phyloP scores from a whole-genome alignment of 2,888 invertebrate genomes.

The Nowickia ferox region DNA sequence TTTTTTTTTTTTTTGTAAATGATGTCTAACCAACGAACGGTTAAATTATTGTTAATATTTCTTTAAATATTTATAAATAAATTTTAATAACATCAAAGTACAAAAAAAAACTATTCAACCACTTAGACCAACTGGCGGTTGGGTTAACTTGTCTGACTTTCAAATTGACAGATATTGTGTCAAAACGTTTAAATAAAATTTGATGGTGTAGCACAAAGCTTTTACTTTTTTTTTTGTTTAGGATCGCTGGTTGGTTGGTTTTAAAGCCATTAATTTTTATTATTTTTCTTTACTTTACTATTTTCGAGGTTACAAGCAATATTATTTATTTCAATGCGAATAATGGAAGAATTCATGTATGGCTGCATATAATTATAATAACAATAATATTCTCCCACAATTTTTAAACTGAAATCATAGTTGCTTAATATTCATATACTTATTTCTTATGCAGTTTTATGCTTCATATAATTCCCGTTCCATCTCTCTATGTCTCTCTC shows the following conservation, averaged over 20 bases:
- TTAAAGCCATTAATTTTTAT: background rate
- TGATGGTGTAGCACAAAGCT: constrained; percentile 7
- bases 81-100: background rate
- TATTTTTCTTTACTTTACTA: background rate
- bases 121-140: constrained; percentile 13
- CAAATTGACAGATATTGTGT: constrained; percentile 47
- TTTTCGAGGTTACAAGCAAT: constrained; percentile 25
- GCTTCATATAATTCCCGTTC: background rate
- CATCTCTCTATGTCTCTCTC: background rate
- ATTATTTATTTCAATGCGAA: constrained; percentile 29
- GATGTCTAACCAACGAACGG: constrained; percentile 45
- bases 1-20: constrained; percentile 42
- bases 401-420: constrained; percentile 49
- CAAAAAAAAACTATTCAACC: background rate
- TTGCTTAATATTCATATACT: constrained; percentile 28
- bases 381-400: constrained; percentile 56
- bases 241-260: background rate
- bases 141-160: constrained; percentile 5
- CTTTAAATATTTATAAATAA: constrained; percentile 1
- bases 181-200: constrained; percentile 31
- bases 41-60: constrained; percentile 61
- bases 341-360: background rate
- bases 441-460: constrained; percentile 48
- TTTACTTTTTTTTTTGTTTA: background rate
- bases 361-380: background rate